Evolutionary conservation across 2,888 invertebrate species (phyloP).

Genomic region (Meloe dianella): DNA sequence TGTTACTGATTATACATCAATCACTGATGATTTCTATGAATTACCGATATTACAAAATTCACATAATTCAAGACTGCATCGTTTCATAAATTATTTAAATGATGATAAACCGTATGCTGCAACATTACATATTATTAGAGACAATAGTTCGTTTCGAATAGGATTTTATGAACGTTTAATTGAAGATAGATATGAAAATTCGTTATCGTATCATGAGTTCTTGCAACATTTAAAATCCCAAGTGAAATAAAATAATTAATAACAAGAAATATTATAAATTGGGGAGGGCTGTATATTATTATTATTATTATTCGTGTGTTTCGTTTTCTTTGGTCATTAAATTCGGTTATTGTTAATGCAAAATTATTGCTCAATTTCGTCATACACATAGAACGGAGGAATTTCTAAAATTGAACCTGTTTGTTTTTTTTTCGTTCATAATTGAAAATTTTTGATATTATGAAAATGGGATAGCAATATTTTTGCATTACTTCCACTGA

Average conservation of each 20-base stretch:
- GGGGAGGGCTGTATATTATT: slow-evolving; percentile 15
- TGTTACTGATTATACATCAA: slow-evolving; percentile 72
- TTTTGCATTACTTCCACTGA: slow-evolving; percentile 45
- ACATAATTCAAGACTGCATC: slow-evolving; percentile 76
- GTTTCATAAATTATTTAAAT: slow-evolving; percentile 83
- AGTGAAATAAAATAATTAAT: slow-evolving; percentile 72
- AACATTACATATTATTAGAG: slow-evolving; percentile 83
- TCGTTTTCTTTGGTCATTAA: slow-evolving; percentile 20
- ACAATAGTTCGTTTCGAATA: slow-evolving; percentile 84
- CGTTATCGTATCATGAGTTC: slow-evolving; percentile 97
- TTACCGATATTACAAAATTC: slow-evolving; percentile 79
- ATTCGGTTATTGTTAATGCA: slow-evolving; percentile 37
- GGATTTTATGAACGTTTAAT: slow-evolving; percentile 87
- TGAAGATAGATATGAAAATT: slow-evolving; percentile 93
- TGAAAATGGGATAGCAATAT: slow-evolving; percentile 43
- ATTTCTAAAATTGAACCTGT: slow-evolving; percentile 3
- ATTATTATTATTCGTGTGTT: slow-evolving; percentile 24
- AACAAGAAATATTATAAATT: background rate
- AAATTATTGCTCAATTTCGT: slow-evolving; percentile 47
- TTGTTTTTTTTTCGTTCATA: background rate
- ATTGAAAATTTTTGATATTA: slow-evolving; percentile 31
- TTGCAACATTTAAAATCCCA: slow-evolving; percentile 91
- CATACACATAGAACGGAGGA: slow-evolving; percentile 22
- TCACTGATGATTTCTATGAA: slow-evolving; percentile 78
- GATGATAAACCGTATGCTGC: slow-evolving; percentile 83